Conservation (phyloP, 2,113 vertebrate genomes). For the Callorhinus ursinus region DNA sequence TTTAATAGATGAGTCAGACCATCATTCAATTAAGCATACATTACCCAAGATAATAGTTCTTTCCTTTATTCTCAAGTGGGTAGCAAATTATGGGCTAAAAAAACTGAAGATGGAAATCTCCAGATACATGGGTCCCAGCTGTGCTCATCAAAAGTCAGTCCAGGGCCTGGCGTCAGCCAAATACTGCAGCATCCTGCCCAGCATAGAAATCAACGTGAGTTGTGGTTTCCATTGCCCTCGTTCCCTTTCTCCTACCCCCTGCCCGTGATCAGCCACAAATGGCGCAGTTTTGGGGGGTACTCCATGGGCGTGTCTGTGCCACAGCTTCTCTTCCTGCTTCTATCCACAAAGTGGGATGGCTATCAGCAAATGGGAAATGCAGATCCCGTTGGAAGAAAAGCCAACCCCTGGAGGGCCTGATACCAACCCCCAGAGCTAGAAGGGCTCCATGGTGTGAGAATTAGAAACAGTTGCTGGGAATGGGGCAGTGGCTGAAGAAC, state of each 20-base stretch:
- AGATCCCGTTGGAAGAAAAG: not conserved
- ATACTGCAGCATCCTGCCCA: conserved; percentile 87
- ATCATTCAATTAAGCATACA: not conserved
- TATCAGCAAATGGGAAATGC: not conserved
- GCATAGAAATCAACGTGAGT: conserved; percentile 87
- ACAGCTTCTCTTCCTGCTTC: not conserved
- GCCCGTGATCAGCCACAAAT: not conserved
- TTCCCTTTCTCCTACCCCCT: too few species aligned
- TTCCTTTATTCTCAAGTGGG: conserved; percentile 86
- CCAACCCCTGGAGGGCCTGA: not conserved
- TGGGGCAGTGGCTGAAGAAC: not conserved
- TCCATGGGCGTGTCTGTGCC: not conserved
- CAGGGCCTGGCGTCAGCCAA: conserved; percentile 82
- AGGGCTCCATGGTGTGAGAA: not conserved
- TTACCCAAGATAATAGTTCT: not conserved
- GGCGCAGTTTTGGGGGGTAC: not conserved
- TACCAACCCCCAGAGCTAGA: not conserved
- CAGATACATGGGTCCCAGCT: conserved; percentile 84
- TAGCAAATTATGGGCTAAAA: conserved; percentile 86
- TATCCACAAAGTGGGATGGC: too few species aligned
- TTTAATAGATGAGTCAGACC: not conserved
- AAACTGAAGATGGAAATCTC: conserved; percentile 88
- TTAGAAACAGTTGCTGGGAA: not conserved
- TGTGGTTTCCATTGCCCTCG: too few species aligned
- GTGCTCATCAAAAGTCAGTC: conserved; percentile 82